Evolutionary conservation across 2,888 invertebrate species (phyloP).

Genomic region (Tenthredo livida): DNA sequence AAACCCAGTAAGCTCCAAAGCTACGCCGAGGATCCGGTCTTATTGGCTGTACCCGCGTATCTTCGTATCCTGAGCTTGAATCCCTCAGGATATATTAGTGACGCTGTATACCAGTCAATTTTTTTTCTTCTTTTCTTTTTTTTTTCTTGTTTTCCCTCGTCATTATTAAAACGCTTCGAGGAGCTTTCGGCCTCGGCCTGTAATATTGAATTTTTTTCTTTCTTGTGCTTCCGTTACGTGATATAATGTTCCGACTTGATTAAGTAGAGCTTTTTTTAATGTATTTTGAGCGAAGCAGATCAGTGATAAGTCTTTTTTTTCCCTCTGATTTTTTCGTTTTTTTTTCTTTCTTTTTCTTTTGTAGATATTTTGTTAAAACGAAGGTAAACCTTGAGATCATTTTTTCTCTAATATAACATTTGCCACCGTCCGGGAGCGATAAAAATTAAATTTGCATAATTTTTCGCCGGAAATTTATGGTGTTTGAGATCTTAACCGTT

Average conservation of each 20-base stretch:
- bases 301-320: neutral
- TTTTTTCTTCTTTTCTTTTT: neutral
- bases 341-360: neutral
- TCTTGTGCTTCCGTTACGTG: neutral
- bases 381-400: neutral
- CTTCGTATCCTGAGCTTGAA: neutral
- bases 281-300: neutral
- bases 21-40: constrained; percentile 29
- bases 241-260: neutral
- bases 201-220: neutral
- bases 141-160: neutral
- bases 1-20: constrained; percentile 23
- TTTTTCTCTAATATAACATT: neutral
- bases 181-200: neutral
- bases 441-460: constrained; percentile 7
- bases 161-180: neutral
- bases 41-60: constrained; percentile 18
- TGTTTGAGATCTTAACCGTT: neutral
- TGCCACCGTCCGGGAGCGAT: neutral
- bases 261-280: neutral
- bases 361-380: neutral
- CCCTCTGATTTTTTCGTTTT: no score
- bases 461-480: neutral
- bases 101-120: constrained; percentile 4
- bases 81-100: constrained; percentile 4